phyloP scores from a whole-genome alignment of 2,797 vertebrate species.

The Gobio occitaniae region DNA sequence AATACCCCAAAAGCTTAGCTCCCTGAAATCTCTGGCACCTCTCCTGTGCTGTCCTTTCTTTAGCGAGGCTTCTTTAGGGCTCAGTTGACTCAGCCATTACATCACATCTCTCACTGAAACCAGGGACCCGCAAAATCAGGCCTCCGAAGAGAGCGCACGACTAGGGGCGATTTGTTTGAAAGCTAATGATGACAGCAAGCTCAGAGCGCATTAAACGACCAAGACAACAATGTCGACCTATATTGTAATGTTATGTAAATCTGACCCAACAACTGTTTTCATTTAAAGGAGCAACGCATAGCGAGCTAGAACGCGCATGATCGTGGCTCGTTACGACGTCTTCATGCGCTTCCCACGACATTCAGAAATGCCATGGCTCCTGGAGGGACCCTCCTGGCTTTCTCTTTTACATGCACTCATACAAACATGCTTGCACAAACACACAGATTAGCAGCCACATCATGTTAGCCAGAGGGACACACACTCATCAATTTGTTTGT shows the following conservation, averaged over 20 bases:
- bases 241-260: constrained; percentile 82
- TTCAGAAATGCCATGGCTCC: constrained; percentile 70
- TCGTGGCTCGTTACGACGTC: constrained; percentile 69
- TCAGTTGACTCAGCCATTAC: constrained; percentile 75
- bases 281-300: constrained; percentile 60
- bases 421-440: constrained; percentile 43
- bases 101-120: constrained; percentile 72
- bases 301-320: constrained; percentile 72
- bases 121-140: constrained; percentile 76
- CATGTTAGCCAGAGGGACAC: constrained; percentile 74
- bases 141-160: constrained; percentile 71
- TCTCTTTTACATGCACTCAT: constrained; percentile 21
- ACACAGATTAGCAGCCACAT: constrained; percentile 69
- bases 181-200: constrained; percentile 75
- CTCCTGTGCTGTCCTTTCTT: constrained; percentile 12
- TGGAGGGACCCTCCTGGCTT: constrained; percentile 63
- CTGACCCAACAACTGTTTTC: constrained; percentile 77
- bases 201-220: constrained; percentile 58
- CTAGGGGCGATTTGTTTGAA: constrained; percentile 75
- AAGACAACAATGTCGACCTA: constrained; percentile 66
- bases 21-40: not conserved
- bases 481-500: constrained; percentile 83
- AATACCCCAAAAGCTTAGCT: not conserved
- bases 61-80: constrained; percentile 54
- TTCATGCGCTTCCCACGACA: constrained; percentile 60